Evolutionary conservation across 2,888 invertebrate species (phyloP).

Genomic region (Rotaria macrura): DNA sequence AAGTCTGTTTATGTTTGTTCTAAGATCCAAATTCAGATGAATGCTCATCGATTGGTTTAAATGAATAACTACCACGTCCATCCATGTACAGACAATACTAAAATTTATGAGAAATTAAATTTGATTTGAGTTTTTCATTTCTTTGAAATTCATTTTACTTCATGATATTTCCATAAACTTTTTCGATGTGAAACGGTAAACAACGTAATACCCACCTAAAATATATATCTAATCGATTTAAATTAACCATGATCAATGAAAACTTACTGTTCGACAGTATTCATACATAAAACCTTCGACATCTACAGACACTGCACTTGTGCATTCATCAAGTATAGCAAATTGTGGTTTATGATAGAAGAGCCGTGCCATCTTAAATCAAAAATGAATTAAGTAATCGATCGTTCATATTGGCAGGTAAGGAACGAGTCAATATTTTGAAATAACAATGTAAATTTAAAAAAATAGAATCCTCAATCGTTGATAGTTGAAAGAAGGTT

Average conservation of each 20-base stretch:
- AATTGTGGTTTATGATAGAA: slow-evolving; percentile 96
- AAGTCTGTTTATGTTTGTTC: neutral
- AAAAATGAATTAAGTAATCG: no score
- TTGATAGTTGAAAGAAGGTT: no score
- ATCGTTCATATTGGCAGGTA: no score
- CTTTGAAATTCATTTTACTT: slow-evolving; percentile 52
- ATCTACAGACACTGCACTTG: slow-evolving; percentile 93
- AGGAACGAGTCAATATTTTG: no score
- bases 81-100: slow-evolving; percentile 12
- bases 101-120: neutral
- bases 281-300: slow-evolving; percentile 94
- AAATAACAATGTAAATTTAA: no score
- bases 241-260: neutral
- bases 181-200: slow-evolving; percentile 94
- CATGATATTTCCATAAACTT: slow-evolving; percentile 92
- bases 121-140: no score
- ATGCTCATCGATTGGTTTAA: neutral
- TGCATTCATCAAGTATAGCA: slow-evolving; percentile 95
- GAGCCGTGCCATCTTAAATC: slow-evolving; percentile 72
- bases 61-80: neutral
- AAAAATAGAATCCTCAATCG: no score
- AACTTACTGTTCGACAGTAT: slow-evolving; percentile 64
- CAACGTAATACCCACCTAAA: slow-evolving; percentile 67
- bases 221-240: neutral
- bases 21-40: neutral